A percentile compares a stretch with the other conserved stretches of the same genome.
Evolutionary conservation across 2,113 vertebrate genomes (phyloP).

Genomic region (Albula glossodonta): DNA sequence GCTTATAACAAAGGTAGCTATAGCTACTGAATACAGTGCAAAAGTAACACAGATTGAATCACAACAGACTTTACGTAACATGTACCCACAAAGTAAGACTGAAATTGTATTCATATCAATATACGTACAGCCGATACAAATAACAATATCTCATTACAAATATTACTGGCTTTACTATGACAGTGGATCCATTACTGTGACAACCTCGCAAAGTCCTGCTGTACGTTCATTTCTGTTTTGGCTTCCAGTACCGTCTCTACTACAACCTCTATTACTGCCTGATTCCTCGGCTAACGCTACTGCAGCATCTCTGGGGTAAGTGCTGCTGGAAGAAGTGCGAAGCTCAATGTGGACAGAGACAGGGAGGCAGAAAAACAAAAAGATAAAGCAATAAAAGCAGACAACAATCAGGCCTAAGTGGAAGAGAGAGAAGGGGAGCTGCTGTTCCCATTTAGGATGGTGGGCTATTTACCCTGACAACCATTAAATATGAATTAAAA

Average conservation of each 20-base stretch:
- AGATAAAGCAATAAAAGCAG: constrained; percentile 38
- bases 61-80: neutral
- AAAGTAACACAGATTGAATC: neutral
- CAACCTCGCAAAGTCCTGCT: neutral
- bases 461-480: constrained; percentile 73
- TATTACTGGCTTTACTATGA: neutral
- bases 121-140: neutral
- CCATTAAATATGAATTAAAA: constrained; percentile 84
- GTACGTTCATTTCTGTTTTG: neutral
- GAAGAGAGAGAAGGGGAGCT: constrained; percentile 45
- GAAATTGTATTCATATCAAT: too few species aligned
- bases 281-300: neutral
- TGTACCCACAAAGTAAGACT: neutral
- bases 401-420: constrained; percentile 64
- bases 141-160: neutral
- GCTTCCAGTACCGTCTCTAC: neutral
- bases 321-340: neutral
- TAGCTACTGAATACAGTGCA: neutral
- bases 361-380: constrained; percentile 26
- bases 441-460: constrained; percentile 69
- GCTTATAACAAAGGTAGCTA: neutral
- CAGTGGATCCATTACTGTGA: neutral
- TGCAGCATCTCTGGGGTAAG: neutral
- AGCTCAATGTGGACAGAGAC: neutral
- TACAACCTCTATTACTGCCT: neutral